Evolutionary conservation across 2,797 vertebrate species (phyloP).

Genomic region (Gallinago stenura): DNA sequence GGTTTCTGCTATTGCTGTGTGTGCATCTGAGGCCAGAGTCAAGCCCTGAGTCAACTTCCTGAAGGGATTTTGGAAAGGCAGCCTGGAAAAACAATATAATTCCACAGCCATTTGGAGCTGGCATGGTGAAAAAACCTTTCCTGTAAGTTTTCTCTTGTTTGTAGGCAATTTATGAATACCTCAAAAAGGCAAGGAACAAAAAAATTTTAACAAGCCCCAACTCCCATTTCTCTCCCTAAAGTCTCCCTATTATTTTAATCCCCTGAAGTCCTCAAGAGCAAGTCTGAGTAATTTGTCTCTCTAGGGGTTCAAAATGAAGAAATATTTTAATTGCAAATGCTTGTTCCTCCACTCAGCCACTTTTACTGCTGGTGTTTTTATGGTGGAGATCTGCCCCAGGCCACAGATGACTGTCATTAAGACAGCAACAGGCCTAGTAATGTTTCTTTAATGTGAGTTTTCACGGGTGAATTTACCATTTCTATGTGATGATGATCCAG

Average conservation of each 20-base stretch:
- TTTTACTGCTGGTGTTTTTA: conserved; percentile 56
- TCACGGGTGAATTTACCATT: conserved; percentile 32
- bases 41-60: conserved; percentile 67
- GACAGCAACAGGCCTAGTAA: conserved; percentile 33
- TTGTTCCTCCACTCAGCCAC: conserved; percentile 18
- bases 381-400: conserved; percentile 39
- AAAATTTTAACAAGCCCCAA: not conserved
- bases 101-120: conserved; percentile 54
- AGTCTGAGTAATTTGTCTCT: conserved; percentile 23
- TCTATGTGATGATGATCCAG: conserved; percentile 39
- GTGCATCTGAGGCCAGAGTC: not conserved
- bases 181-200: conserved; percentile 32
- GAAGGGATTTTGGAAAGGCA: conserved; percentile 59
- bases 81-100: conserved; percentile 68
- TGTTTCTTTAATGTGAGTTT: conserved; percentile 49
- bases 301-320: conserved; percentile 20
- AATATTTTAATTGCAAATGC: conserved; percentile 41
- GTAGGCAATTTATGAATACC: conserved; percentile 64
- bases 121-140: conserved; percentile 56
- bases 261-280: not conserved
- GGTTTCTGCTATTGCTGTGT: not conserved
- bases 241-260: conserved; percentile 43
- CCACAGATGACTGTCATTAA: conserved; percentile 56
- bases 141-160: conserved; percentile 61
- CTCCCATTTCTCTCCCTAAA: not conserved